Evolutionary conservation across 2,888 invertebrate species (phyloP), one percentile per base, ranked within the genome.

Genomic region (Meghimatium bilineatum): DNA sequence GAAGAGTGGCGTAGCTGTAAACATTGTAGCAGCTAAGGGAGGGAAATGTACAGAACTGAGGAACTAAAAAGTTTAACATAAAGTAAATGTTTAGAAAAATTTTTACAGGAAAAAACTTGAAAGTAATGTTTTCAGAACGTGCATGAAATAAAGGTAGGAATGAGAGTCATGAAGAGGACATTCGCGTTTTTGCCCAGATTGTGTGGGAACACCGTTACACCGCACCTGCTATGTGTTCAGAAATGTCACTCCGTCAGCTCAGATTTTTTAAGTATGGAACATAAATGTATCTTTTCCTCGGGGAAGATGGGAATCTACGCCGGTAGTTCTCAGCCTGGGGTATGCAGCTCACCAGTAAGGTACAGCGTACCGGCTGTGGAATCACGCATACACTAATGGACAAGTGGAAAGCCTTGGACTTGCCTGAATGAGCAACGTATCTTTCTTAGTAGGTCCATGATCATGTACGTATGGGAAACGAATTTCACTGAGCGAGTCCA

Each of bases 141-240:
- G 72, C 49, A 49, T 74, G 72, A 74, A 26, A 74, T 74, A 26
- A 72, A 44, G 44, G 17, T 29, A 72, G 71, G 20, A 72, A 44
- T 5, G 38, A 10, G 38, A 34, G 36, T 29, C 38, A 26, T 17
- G 20, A 23, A 72, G n/a, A 26, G 1, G 44, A 72, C 38, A 44
- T 72, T 26, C 6, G 1, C 5, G 44, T 44, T 72, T 44, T 36
- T 44, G 23, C 20, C 14, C 10, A 72, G 17, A 44, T n/a, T n/a
- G 8, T 36, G 34, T 72, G 44, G 26, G 17, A 44, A 72, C 26
- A 26, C 20, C 44, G 44, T 44, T 72, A 44, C 23, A 38, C 71
- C n/a, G 71, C 71, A 72, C 71, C 71, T 72, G 71, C 36, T 72
- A 1, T 3, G 71, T n/a, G 14, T 32, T 10, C 71, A 44, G 3